Base-by-base conservation (phyloP, 2,113 vertebrate species). In the Accipiter cooperii region DNA sequence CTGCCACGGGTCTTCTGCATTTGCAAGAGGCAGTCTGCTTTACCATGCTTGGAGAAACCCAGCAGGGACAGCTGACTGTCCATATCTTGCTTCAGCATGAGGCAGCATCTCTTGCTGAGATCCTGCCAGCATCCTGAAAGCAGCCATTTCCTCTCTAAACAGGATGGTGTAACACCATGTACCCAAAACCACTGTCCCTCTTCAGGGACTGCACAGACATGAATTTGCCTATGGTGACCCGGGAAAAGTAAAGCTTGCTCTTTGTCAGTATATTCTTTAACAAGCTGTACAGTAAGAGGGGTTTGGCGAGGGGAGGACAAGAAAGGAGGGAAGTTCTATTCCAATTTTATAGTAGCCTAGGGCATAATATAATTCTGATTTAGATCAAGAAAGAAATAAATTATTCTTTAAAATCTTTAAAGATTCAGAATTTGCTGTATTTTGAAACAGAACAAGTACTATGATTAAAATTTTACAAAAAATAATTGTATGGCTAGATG, bases 21-120 rank as follows among this genome's bases (percentile, higher is more conserved):
- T 69, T 68, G 28, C 66, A 71, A 60, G 51, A n/a, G 18, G 29
- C 55, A 71, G 33, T 8, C 28, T 82, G 51, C 20, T 88, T 61
- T 69, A 61, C 57, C 2, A 0, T 64, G n/a, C 31, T 69, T 52
- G 40, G 34, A 69, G 58, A 20, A 92, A 69, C 36, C 28, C 84
- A 87, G 49, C 58, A 70, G 29, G 75, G 51, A 10, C 65, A 79
- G 47, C 55, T 69, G 66, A 65, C 21, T 17, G 10, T 34, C 55
- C 1, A 0, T 17, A 7, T 49, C 71, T 86, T 8, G 3, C 42
- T 44, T 58, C 2, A 0, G 26, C 42, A 64, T 0, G 0, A 29
- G 58, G n/a, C 49, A 86, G 21, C 47, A 38, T 25, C 33, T 87
- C 71, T n/a, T 69, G 66, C 29, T 78, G 69, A 57, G 78, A 40